Conservation (phyloP, 2,888 invertebrate species). For the Choristoneura rosaceana region DNA sequence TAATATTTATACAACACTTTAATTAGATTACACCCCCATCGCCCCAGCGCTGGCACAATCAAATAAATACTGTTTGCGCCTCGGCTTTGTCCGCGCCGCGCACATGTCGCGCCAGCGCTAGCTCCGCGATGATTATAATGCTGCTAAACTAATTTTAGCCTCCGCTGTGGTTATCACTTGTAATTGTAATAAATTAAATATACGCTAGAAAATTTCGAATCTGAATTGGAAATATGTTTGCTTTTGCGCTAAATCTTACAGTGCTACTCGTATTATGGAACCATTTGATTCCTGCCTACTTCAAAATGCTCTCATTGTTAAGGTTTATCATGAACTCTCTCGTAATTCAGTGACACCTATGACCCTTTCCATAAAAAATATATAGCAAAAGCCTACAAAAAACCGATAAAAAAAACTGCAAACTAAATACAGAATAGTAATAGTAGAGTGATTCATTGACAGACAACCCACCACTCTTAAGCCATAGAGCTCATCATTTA, state of each 20-base stretch:
- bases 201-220: neutral
- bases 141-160: conserved; percentile 42
- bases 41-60: conserved; percentile 48
- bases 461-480: too few relatives aligned
- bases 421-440: too few relatives aligned
- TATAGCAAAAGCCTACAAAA: too few relatives aligned
- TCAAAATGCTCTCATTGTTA: too few relatives aligned
- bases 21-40: conserved; percentile 67
- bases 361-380: too few relatives aligned
- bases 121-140: conserved; percentile 45
- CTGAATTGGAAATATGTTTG: neutral
- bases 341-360: too few relatives aligned
- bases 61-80: conserved; percentile 49
- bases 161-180: conserved; percentile 14
- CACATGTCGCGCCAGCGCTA: conserved; percentile 47
- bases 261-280: neutral
- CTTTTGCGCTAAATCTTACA: neutral
- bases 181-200: conserved; percentile 25
- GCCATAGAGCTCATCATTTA: too few relatives aligned
- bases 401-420: too few relatives aligned
- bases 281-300: neutral
- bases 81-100: conserved; percentile 44
- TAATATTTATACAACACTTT: conserved; percentile 65
- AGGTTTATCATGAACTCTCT: too few relatives aligned
- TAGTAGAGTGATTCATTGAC: too few relatives aligned